These are phyloP conservation scores for Xylota sylvarum DNA, from an alignment of 2,888 invertebrate species.

Conservation along the genomic window DNA sequence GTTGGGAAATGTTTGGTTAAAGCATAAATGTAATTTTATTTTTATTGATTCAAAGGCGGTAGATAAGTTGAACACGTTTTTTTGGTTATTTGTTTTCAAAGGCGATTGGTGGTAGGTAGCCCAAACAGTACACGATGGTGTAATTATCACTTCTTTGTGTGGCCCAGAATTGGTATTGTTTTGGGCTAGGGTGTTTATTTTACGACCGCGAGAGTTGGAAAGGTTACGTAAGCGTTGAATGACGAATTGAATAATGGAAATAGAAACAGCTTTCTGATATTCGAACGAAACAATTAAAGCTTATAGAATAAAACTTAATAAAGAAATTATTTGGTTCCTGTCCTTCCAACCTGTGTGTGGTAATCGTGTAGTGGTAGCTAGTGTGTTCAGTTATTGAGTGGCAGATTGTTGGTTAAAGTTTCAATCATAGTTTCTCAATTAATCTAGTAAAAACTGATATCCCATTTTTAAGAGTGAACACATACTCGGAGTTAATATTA, in stretches of 20 bases:
- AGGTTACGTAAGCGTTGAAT: constrained; percentile 3
- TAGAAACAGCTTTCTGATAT: too few relatives aligned
- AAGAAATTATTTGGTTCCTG: too few relatives aligned
- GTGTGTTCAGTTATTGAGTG: too few relatives aligned
- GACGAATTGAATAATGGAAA: neutral
- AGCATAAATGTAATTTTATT: constrained; percentile 15
- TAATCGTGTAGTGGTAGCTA: too few relatives aligned
- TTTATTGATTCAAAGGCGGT: constrained; percentile 27
- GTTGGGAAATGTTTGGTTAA: constrained; percentile 46
- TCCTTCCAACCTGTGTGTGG: too few relatives aligned
- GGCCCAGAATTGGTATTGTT: constrained; percentile 16
- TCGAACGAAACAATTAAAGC: neutral
- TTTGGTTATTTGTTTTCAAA: constrained; percentile 21
- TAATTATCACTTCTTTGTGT: constrained; percentile 42
- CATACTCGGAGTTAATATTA: too few relatives aligned
- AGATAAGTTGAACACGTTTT: constrained; percentile 40
- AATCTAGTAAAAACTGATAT: too few relatives aligned
- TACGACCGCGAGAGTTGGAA: neutral
- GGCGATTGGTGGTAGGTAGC: neutral
- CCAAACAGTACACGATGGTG: neutral
- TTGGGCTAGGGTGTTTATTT: constrained; percentile 12
- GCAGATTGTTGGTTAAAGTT: too few relatives aligned
- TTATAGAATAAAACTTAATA: neutral
- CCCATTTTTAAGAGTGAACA: too few relatives aligned
- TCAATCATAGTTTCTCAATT: too few relatives aligned